Base-by-base conservation (phyloP, 2,888 invertebrate species). In the Dasypogon diadema region DNA sequence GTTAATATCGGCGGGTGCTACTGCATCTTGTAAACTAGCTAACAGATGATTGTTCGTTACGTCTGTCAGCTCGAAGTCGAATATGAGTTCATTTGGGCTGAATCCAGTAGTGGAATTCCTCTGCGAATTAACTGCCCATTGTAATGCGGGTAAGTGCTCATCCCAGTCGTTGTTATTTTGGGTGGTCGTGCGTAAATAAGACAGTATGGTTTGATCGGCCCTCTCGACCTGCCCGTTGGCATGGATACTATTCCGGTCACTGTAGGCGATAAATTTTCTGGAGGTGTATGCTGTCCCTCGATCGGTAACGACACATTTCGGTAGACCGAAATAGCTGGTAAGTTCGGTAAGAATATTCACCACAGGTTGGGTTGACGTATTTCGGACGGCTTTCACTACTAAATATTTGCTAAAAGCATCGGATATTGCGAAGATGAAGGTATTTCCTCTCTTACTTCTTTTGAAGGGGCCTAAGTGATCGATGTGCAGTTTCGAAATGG, bases 381-480 rank as follows among this genome's bases (percentile, higher is more conserved):
- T 75, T n/a, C 30, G 30, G 2, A 75, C 77, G 2, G 79, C 77
- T 5, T 75, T 77, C 0, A 75, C 21, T 2, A 75, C 21, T 3
- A 56, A 14, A 48, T 30, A 75, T 34, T 75, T 75, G 14, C 18
- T 75, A 16, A 70, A 75, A 3, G 68, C 34, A 30, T 60, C 60
- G 3, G 37, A 18, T 10, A 65, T 42, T 3, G 14, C 65, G 5
- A 75, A 2, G 1, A 75, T 16, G n/a, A 55, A 55, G 4, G 4
- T 22, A 42, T 75, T 75, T 12, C 75, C 68, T 18, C 14, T 63
- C 16, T 10, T 16, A 22, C 63, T 37, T 4, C 56, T 0, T 2
- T 24, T 22, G 26, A 74, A 74, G 1, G 74, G 74, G 10, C 74
- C 74, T 3, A 60, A 2, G 30, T 75, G 75, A n/a, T 51, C 75